Evolutionary conservation across 2,888 invertebrate species (phyloP), one percentile per base, ranked within the genome.

Genomic region (Mactromeris polynyma): DNA sequence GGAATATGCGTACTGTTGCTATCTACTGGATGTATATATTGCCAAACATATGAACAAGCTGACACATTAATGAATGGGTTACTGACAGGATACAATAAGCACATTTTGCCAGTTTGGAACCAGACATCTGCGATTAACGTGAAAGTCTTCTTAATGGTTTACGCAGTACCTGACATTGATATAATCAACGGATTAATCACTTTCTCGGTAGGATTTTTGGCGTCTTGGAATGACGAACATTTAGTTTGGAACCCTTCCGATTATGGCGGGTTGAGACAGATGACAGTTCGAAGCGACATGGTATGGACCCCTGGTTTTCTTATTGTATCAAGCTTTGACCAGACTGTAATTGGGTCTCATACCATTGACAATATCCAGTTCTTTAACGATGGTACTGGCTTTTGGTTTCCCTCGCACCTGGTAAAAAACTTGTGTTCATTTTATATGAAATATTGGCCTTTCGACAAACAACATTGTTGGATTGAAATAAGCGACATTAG

Each of bases 91-190:
- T 90, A 89, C 81, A 90, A 87, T 78, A 89, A 73, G 78, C n/a
- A 87, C 33, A 64, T 92, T 4, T 51, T 90, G 26, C 92, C 92
- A 1, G 80, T 85, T 2, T n/a, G 77, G 40, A 80, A 89, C 54
- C 86, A 87, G 38, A 46, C 81, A 2, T 19, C 33, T 9, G 26
- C 86, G 14, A 78, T 90, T 7, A 46, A 38, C 0, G 54, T 92
- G 21, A 77, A 42, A n/a, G 69, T 89, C 0, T 31, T 21, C 0
- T 87, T 92, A 21, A 26, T 64, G 36, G 42, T 91, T 9, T 40
- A 90, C 38, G 58, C 88, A 21, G 78, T 93, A 33, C 89, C 90
- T 54, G 93, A 90, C 40, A 85, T 93, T 6, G 87, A 93, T 64
- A 91, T 90, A 85, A 88, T 92, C 0, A 82, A 86, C 0, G 92